A percentile compares a stretch with the other conserved stretches of the same genome.
These are phyloP conservation scores for Spodoptera frugiperda DNA, from an alignment of 1,140 invertebrate genomes.

Conservation along the genomic window DNA sequence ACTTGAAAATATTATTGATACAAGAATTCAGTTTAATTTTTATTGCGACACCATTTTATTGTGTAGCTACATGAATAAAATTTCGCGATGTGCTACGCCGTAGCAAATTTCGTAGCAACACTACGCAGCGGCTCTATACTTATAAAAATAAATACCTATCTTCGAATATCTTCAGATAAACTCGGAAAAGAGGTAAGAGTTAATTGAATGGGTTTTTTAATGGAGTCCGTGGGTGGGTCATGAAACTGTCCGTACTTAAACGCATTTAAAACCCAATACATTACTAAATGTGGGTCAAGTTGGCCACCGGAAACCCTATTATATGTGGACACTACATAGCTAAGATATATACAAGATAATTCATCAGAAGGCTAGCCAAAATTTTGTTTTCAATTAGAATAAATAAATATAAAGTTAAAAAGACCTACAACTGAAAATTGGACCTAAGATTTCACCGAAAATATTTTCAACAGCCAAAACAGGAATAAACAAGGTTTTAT, in stretches of 20 bases:
- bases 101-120: too few relatives aligned
- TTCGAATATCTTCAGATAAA: neutral
- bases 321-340: neutral
- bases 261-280: conserved; percentile 40
- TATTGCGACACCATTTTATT: too few relatives aligned
- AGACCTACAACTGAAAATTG: too few relatives aligned
- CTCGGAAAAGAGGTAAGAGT: conserved; percentile 4
- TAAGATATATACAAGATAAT: neutral
- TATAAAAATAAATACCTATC: neutral
- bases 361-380: neutral
- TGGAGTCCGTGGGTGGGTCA: conserved; percentile 29
- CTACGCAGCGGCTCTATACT: too few relatives aligned
- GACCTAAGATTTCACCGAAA: too few relatives aligned
- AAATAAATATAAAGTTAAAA: too few relatives aligned
- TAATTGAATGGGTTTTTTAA: conserved; percentile 44
- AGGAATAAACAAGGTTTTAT: too few relatives aligned
- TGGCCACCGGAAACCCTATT: conserved; percentile 13
- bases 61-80: too few relatives aligned
- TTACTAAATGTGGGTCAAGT: conserved; percentile 39
- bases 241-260: conserved; percentile 42
- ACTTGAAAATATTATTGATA: too few relatives aligned
- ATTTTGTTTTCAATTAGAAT: conserved; percentile 9
- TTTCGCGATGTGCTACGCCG: too few relatives aligned
- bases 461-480: too few relatives aligned
- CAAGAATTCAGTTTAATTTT: too few relatives aligned